A percentile compares a stretch with the other conserved stretches of the same genome.
phyloP scores from a whole-genome alignment of 2,888 invertebrate species.

The Ptychoptera albimana region DNA sequence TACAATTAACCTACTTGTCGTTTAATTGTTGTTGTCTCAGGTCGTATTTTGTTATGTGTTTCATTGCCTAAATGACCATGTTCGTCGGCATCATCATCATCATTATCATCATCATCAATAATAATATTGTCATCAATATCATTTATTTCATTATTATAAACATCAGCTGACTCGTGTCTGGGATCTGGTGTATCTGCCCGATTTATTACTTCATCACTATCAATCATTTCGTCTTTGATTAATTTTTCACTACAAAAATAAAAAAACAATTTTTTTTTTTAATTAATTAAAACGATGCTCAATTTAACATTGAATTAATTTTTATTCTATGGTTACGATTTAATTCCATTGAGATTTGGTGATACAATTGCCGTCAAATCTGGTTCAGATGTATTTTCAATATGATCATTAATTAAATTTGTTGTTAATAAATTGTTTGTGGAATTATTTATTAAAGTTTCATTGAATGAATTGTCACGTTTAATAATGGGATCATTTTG shows the following conservation, averaged over 20 bases:
- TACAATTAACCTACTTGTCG: too few relatives aligned
- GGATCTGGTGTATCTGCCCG: conserved; percentile 16
- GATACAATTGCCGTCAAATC: conserved; percentile 12
- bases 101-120: conserved; percentile 11
- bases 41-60: conserved; percentile 10
- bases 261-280: too few relatives aligned
- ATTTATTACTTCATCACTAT: too few relatives aligned
- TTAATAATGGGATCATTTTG: too few relatives aligned
- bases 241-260: too few relatives aligned
- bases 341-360: too few relatives aligned
- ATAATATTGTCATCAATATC: conserved; percentile 10
- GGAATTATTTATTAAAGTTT: too few relatives aligned
- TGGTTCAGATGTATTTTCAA: conserved; percentile 25
- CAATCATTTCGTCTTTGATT: too few relatives aligned
- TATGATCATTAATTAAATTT: conserved; percentile 14
- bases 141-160: conserved; percentile 6
- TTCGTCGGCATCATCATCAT: conserved; percentile 12
- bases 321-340: too few relatives aligned
- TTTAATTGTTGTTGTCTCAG: not conserved
- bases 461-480: too few relatives aligned
- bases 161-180: conserved; percentile 12
- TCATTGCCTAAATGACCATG: conserved; percentile 23
- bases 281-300: too few relatives aligned
- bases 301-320: too few relatives aligned
- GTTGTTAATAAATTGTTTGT: not conserved